Base-by-base conservation (phyloP, 2,888 invertebrate species). In the Byasa hedistus region DNA sequence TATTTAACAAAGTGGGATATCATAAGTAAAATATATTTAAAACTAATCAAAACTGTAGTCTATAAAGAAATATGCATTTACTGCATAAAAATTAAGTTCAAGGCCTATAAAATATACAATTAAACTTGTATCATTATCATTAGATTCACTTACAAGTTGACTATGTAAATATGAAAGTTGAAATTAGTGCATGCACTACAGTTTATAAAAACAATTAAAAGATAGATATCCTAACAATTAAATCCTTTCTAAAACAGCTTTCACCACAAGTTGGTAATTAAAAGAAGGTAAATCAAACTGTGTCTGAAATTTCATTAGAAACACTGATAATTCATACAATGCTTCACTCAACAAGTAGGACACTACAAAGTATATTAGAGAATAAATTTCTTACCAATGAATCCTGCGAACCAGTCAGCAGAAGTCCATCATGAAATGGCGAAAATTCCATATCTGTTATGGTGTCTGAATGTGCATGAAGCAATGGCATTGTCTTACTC, bases 361-460 rank as follows among this genome's bases (percentile, higher is more conserved):
- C 73, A 75, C 68, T 58, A 27, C 68, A 63, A 71, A 70, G 36
- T 72, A 67, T 68, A 55, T 48, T 19, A 56, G 56, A 65, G 62
- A 36, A 56, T 22, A 58, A 64, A 54, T 62, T 32, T 70, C 92
- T 87, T 81, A 95, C 96, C 86, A 96, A 92, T 76, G 96, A 96
- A 86, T 97, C 97, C 85, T 96, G 96, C 61, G 96, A 97, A 67
- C 98, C 97, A 48, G 98, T 98, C 39, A 97, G 95, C 75, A 99
- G 89, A 58, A 98, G 92, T 51, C 97, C 97, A 91, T 98, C 98
- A 83, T 98, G 97, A 86, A 98, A 98, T 10, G 98, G 98, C 39
- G 98, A 98, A 84, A 99, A 98, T 76, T 96, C 96, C 94, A 98
- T 95, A 84, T 98, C 98, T 52, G 98, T 98, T 51, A 98, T 97